Base-by-base conservation (phyloP, 2,113 vertebrate genomes). In the Bufo gargarizans region DNA sequence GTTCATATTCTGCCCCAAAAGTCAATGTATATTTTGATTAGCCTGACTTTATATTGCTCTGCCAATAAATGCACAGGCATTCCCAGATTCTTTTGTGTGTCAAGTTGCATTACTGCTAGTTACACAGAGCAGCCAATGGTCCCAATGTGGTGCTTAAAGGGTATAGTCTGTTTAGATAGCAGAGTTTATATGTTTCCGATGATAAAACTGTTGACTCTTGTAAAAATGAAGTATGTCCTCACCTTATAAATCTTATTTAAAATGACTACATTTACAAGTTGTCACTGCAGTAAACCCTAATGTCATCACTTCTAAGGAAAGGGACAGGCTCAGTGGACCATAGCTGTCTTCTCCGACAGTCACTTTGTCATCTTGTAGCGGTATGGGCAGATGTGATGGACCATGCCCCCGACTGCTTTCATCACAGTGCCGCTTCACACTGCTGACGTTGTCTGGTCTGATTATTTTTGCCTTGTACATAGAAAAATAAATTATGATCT, bases 311-410 rank as follows among this genome's bases (percentile, higher is more conserved):
- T 72, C 47, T 49, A 63, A 45, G 16, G 33, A 72, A 81, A 67
- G 71, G 69, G 80, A 77, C 87, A 88, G 69, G 19, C 56, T 84
- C 71, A 43, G 87, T 33, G 71, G 87, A 84, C 87, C 87, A 84
- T 63, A 63, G 86, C 58, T 77, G 63, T 63, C 55, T 50, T n/a
- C 56, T 63, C 16, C 19, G 58, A 17, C 56, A 84, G 80, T 77
- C 80, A 77, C n/a, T 77, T 65, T 84, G 56, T 83, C 80, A 77
- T 53, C 71, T 63, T 67, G 43, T n/a, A n/a, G 56, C 77, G 59
- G 8, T 55, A 19, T 43, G 50, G 58, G 61, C 87, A 83, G 79
- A 74, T 43, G n/a, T 84, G 80, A 88, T 77, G 16, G 87, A 43
- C 58, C 47, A 67, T 65, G 67, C 58, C 87, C 74, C 33, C 19